Base-by-base conservation (phyloP, 1,140 invertebrate genomes). In the Diorhabda elongata region DNA sequence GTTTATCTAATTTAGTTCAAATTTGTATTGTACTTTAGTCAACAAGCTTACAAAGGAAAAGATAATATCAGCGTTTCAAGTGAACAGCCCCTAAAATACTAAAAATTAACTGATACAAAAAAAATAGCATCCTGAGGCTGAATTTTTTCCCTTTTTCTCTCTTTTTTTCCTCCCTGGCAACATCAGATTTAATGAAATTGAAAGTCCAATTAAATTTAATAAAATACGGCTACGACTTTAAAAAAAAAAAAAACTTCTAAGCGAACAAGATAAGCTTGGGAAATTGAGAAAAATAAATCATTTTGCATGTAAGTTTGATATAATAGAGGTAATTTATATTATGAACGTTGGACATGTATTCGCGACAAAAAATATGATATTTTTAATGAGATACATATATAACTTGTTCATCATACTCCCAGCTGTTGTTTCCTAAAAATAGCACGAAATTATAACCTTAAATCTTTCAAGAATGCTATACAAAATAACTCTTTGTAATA, bases 121-220 rank as follows among this genome's bases (percentile, higher is more conserved):
- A 26, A 26, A 52, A 52, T n/a, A 52, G 47, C 47, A 52, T 52
- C 47, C 47, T 8, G n/a, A 6, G n/a, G 2, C 8, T n/a, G 47
- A 52, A 52, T n/a, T 52, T 52, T 52, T 26, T 26, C 26, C 26
- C 26, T 26, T 26, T 26, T 26, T 26, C 26, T 26, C 26, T 26
- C 26, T 26, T 26, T 26, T 26, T 52, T n/a, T 52, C 47, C 7
- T 11, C 58, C 58, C 58, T 26, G 11, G 58, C 6, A 6, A 5
- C 58, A 60, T n/a, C 58, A 60, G 42, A 60, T 60, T 60, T 26
- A 60, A 60, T 26, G 42, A 42, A 60, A 60, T 60, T 60, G 42
- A 60, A 60, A 60, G n/a, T 60, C 42, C 58, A 60, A 60, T 60
- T 60, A 60, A 60, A 42, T 52, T 60, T 11, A 60, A 60, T 60